Percentiles rank a stretch among this genome's conserved stretches.
Evolutionary conservation across 2,888 invertebrate genomes (phyloP).

Genomic region (Poecilobothrus nobilitatus): DNA sequence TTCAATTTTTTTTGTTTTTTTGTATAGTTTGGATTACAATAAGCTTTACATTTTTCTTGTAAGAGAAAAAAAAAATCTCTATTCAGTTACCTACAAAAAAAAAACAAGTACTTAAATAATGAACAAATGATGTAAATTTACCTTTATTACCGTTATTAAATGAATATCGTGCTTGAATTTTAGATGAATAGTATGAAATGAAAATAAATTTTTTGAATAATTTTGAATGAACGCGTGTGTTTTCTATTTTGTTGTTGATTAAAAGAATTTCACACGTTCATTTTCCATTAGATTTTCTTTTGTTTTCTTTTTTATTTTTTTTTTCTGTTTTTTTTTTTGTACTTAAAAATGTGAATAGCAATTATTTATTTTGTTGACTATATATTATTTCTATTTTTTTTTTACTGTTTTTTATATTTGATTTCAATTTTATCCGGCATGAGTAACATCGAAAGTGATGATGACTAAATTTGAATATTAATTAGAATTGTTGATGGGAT

Average conservation of each 20-base stretch:
- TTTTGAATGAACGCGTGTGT: not conserved
- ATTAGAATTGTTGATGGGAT: not conserved
- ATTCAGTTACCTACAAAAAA: too few species aligned
- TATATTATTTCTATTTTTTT: not conserved
- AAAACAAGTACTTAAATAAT: too few species aligned
- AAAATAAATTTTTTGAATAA: too few species aligned
- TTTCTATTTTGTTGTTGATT: not conserved
- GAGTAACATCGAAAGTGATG: conserved; percentile 2
- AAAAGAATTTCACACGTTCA: not conserved
- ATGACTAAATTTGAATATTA: not conserved
- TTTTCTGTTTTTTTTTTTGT: not conserved
- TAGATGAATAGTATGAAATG: not conserved
- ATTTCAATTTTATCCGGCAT: not conserved
- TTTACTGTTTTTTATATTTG: not conserved
- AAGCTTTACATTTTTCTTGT: too few species aligned
- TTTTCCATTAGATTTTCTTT: not conserved
- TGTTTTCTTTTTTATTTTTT: not conserved
- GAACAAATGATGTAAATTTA: not conserved
- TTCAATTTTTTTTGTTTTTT: too few species aligned
- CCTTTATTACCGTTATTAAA: not conserved
- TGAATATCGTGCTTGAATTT: not conserved
- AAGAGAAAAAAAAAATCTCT: too few species aligned
- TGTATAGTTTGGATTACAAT: too few species aligned
- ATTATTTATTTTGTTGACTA: not conserved
- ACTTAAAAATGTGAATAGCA: not conserved